Conservation (phyloP, 2,888 invertebrate genomes). For the Rhagophthalmus giganteus region DNA sequence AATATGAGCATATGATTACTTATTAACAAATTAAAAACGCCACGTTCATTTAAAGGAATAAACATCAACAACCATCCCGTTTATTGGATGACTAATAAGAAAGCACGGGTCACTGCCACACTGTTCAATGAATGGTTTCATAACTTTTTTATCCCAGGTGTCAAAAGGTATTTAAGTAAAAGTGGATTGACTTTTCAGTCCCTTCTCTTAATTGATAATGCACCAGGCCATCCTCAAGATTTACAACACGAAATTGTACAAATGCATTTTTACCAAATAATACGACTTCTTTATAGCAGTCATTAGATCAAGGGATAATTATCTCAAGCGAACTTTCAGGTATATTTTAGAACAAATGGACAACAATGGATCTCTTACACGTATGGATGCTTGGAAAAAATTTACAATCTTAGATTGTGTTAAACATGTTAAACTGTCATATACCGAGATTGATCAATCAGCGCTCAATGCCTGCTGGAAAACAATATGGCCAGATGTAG, state of each 20-base stretch:
- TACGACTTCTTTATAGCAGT: background rate
- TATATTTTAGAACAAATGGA: slow-evolving; percentile 1
- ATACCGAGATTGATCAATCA: slow-evolving; percentile 1
- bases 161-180: no score
- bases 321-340: background rate
- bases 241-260: slow-evolving; percentile 2
- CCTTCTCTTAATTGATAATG: background rate
- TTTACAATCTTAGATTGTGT: background rate
- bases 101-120: no score
- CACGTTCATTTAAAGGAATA: no score
- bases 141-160: background rate
- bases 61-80: no score
- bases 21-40: no score
- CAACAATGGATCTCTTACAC: background rate
- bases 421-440: background rate
- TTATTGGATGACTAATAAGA: no score
- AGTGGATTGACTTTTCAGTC: background rate
- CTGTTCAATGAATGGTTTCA: no score
- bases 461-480: slow-evolving; percentile 1
- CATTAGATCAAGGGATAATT: background rate
- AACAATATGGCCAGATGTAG: background rate
- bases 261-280: slow-evolving; percentile 1
- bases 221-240: slow-evolving; percentile 1
- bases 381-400: no score
- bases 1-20: no score